These are phyloP conservation scores for Phrynosoma blainvillii DNA, from an alignment of 2,113 vertebrate species.

Conservation along the genomic window DNA sequence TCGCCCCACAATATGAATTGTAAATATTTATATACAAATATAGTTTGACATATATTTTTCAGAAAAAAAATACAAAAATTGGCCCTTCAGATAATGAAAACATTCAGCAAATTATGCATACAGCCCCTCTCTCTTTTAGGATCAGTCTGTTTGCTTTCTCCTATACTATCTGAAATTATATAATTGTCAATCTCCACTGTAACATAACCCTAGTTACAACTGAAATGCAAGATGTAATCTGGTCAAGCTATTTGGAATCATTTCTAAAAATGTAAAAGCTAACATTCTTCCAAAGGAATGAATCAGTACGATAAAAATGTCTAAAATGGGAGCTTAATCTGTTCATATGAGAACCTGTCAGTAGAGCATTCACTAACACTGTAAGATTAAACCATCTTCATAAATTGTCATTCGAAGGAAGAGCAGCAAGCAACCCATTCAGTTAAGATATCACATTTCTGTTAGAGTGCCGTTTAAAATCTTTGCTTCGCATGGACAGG, in stretches of 20 bases:
- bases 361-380: constrained; percentile 61
- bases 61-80: constrained; percentile 17
- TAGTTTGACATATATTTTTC: constrained; percentile 16
- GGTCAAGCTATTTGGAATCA: constrained; percentile 74
- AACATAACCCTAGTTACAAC: constrained; percentile 72
- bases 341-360: constrained; percentile 71
- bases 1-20: constrained; percentile 8
- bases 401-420: constrained; percentile 68
- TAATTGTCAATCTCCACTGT: constrained; percentile 58
- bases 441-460: constrained; percentile 53
- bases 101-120: background rate
- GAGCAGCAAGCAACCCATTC: constrained; percentile 27
- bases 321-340: constrained; percentile 71
- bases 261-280: constrained; percentile 72
- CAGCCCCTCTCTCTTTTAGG: constrained; percentile 35
- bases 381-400: constrained; percentile 75
- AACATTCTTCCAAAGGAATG: constrained; percentile 74
- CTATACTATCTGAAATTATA: constrained; percentile 64
- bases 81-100: constrained; percentile 27
- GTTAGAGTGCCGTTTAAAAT: constrained; percentile 55
- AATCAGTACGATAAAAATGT: constrained; percentile 74
- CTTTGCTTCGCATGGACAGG: background rate
- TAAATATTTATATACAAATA: constrained; percentile 22
- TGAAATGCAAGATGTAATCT: constrained; percentile 77
- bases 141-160: constrained; percentile 53